phyloP scores from a whole-genome alignment of 1,140 invertebrate genomes.

The Drosophila orena region DNA sequence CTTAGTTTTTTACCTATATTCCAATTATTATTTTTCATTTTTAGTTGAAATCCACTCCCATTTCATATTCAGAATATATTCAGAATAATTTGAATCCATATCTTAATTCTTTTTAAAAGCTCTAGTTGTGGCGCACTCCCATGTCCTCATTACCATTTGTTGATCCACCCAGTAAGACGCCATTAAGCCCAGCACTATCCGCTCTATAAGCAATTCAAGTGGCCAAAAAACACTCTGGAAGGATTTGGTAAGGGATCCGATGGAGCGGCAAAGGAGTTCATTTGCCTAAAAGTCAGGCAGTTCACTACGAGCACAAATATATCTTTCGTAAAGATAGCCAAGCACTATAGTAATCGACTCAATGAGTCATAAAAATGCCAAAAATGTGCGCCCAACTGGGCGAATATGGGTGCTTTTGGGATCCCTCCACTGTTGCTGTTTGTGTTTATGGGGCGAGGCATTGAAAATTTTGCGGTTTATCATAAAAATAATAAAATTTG shows the following conservation, averaged over 20 bases:
- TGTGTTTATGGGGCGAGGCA: conserved; percentile 55
- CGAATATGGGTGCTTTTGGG: conserved; percentile 16
- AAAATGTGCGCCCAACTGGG: conserved; percentile 74
- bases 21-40: no score
- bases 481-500: conserved; percentile 83
- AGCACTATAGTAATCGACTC: conserved; percentile 75
- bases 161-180: conserved; percentile 49
- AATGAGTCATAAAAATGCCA: conserved; percentile 83
- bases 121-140: not conserved
- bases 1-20: no score
- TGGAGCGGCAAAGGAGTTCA: conserved; percentile 41
- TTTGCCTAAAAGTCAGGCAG: conserved; percentile 64
- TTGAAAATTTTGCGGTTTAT: conserved; percentile 78
- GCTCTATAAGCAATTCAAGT: conserved; percentile 27
- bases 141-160: conserved; percentile 50
- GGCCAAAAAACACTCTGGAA: conserved; percentile 11
- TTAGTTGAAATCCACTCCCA: no score
- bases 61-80: no score
- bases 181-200: conserved; percentile 47
- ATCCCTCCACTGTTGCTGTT: conserved; percentile 49
- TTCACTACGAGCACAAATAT: conserved; percentile 35
- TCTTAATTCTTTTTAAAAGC: not conserved
- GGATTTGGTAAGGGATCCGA: conserved; percentile 5
- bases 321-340: conserved; percentile 20
- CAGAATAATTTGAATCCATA: no score